Evolutionary conservation across 64 coral and sea anemone genomes (phyloP), one percentile per base, ranked within the genome.

Genomic region (Actinia tenebrosa): DNA sequence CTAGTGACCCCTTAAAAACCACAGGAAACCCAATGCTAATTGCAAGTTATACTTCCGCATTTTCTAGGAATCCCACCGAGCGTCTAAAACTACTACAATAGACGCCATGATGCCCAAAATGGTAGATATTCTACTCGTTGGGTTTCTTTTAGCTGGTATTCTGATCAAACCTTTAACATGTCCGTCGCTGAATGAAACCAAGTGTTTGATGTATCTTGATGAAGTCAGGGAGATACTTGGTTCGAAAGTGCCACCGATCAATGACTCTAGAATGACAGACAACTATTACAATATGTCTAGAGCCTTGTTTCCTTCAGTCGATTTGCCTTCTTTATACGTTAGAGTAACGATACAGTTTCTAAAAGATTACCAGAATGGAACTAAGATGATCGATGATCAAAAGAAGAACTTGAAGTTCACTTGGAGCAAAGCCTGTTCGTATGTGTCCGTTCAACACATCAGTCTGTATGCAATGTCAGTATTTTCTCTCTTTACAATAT

Each of bases 351-450:
- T 94, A n/a, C 88, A 63, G 16, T 90, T 90, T 59, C 60, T 61
- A 10, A 83, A 83, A 87, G 79, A 77, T 62, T 77, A 79, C 2
- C 18, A 55, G 23, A 87, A 87, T 37, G 78, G 80, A 37, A 90
- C 80, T 62, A 56, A 45, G n/a, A 77, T 9, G 75, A 19, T 82
- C 16, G n/a, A 58, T 15, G 79, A 80, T 44, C 19, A 87, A 4
- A 26, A 58, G n/a, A 20, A 84, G 27, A 68, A 37, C n/a, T 94
- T 86, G n/a, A 68, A 53, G 16, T 94, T 86, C 69, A 90, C 89
- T 52, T 94, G 88, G 92, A 94, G 92, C 52, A 86, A 90, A 23
- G 87, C 88, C 1, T 93, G 87, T 86, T 69, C 89, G 45, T 93
- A 85, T 82, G 91, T 93, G 3, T 83, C 87, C 45, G 56, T 63